Conservation (phyloP, 2,888 invertebrate genomes). For the Petrolisthes cinctipes region DNA sequence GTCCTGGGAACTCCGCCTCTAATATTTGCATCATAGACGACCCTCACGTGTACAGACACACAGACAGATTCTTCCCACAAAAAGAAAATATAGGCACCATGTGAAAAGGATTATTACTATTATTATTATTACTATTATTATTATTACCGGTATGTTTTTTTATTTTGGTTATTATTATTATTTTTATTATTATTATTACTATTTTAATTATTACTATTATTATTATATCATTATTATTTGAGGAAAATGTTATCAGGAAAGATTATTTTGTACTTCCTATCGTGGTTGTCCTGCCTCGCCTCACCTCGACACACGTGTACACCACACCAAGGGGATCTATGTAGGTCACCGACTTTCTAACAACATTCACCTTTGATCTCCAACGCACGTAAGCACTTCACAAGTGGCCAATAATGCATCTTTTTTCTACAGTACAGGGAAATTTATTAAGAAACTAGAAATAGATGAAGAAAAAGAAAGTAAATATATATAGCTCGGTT, state of each 20-base stretch:
- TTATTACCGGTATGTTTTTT: background rate
- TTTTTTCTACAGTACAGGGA: no score
- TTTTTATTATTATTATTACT: slow-evolving; percentile 2
- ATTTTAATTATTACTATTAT: slow-evolving; percentile 23
- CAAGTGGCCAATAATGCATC: no score
- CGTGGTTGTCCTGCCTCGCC: no score
- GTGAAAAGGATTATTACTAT: background rate
- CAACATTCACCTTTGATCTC: background rate
- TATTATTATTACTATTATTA: slow-evolving; percentile 8
- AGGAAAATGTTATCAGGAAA: no score
- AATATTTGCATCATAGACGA: no score
- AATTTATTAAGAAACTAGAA: background rate
- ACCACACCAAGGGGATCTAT: background rate
- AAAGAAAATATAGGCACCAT: background rate
- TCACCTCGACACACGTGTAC: no score
- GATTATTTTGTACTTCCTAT: no score
- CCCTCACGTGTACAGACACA: no score
- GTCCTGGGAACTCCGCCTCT: no score
- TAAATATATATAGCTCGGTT: no score
- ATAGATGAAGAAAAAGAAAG: background rate
- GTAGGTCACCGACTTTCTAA: background rate
- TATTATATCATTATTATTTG: background rate
- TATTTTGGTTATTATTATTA: background rate
- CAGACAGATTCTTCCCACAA: no score
- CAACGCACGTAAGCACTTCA: no score